phyloP scores from a whole-genome alignment of 2,797 vertebrate genomes.

The Nyctalus aviator region DNA sequence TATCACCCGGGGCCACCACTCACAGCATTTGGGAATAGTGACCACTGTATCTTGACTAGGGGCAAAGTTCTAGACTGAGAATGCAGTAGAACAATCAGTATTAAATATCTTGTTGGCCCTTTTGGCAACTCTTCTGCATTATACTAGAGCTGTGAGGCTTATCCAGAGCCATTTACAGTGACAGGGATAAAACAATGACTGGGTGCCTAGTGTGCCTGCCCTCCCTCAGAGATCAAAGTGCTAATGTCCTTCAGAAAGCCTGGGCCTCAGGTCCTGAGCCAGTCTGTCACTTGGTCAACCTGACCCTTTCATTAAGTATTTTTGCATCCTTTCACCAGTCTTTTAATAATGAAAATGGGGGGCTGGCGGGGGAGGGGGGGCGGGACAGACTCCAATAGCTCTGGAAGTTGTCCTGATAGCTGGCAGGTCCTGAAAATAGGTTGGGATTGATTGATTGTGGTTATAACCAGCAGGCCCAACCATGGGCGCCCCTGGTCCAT shows the following conservation, averaged over 20 bases:
- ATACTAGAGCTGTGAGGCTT: neutral
- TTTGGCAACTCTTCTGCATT: neutral
- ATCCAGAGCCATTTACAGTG: neutral
- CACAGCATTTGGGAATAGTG: neutral
- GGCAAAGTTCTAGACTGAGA: neutral
- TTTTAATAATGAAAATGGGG: conserved; percentile 77
- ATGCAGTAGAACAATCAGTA: neutral
- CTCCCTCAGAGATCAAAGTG: neutral
- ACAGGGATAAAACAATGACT: neutral
- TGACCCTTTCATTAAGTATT: conserved; percentile 64
- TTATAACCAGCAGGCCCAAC: conserved; percentile 77
- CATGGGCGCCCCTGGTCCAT: conserved; percentile 19
- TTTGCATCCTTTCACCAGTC: conserved; percentile 60
- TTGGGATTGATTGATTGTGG: conserved; percentile 79
- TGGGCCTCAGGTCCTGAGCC: conserved; percentile 2
- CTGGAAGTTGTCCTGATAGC: conserved; percentile 66
- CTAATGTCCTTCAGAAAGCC: conserved; percentile 21
- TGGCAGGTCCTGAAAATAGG: conserved; percentile 78
- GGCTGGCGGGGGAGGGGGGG: neutral
- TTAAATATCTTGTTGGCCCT: neutral
- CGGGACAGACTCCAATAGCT: conserved; percentile 55
- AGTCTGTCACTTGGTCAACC: conserved; percentile 48
- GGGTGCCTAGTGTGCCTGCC: neutral
- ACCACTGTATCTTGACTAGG: neutral
- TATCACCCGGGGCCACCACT: neutral